These are phyloP conservation scores for Acridotheres tristis DNA, from an alignment of 2,797 vertebrate species.

Conservation along the genomic window DNA sequence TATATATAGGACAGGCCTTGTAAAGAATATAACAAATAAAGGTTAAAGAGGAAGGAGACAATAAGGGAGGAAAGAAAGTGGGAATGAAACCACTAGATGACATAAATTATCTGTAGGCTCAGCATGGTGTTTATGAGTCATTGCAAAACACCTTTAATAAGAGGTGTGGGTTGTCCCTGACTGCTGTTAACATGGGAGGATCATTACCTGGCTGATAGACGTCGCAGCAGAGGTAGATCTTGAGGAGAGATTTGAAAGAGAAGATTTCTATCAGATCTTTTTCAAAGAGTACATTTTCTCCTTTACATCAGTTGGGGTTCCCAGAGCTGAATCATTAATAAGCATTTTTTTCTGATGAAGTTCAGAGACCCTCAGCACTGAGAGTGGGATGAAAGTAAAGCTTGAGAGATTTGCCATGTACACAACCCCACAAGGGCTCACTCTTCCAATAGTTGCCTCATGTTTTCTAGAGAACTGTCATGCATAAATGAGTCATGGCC, in stretches of 20 bases:
- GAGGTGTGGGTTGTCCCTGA: neutral
- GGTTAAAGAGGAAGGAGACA: neutral
- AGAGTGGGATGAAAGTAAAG: neutral
- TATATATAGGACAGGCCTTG: neutral
- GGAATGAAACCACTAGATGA: neutral
- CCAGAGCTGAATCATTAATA: conserved; percentile 13
- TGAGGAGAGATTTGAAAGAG: conserved; percentile 25
- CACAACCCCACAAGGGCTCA: neutral
- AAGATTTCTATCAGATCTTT: conserved; percentile 22
- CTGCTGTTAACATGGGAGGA: neutral
- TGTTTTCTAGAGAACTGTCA: neutral
- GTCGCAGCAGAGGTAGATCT: neutral
- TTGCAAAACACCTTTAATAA: neutral
- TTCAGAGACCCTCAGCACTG: neutral
- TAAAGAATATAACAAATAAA: neutral
- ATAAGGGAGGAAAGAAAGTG: neutral
- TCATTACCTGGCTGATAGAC: neutral
- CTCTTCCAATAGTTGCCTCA: neutral
- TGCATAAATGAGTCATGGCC: neutral
- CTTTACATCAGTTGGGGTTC: conserved; percentile 23
- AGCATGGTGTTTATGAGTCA: neutral
- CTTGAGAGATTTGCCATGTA: neutral
- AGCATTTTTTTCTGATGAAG: conserved; percentile 1
- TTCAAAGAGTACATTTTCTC: conserved; percentile 31
- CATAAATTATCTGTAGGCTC: neutral